Conservation (phyloP, 2,113 vertebrate species). For the Vicugna pacos region DNA sequence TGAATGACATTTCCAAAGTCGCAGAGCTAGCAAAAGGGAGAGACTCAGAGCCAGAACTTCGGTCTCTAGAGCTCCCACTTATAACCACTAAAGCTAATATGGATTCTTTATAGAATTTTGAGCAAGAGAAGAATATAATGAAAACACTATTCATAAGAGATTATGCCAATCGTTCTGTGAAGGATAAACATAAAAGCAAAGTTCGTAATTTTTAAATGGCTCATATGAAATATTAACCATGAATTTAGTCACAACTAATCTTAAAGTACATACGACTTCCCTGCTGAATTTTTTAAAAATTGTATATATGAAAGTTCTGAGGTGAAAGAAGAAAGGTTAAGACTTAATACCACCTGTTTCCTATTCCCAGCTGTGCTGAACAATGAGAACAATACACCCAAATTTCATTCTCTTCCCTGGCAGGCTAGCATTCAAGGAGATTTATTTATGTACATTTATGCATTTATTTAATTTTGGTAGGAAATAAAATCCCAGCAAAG, state of each 20-base stretch:
- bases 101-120: neutral
- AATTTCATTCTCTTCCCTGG: conserved; percentile 2
- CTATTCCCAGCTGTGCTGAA: neutral
- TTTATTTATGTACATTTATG: neutral
- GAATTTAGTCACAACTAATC: conserved; percentile 34
- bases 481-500: neutral
- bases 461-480: conserved; percentile 54
- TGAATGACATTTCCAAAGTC: conserved; percentile 29
- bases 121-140: conserved; percentile 14
- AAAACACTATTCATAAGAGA: conserved; percentile 8
- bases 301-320: neutral
- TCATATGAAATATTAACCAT: neutral
- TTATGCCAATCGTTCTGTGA: neutral
- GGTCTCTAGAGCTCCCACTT: neutral
- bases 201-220: conserved; percentile 1
- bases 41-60: neutral
- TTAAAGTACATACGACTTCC: neutral
- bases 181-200: conserved; percentile 16
- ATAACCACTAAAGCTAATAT: neutral
- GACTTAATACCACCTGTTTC: conserved; percentile 28
- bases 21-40: conserved; percentile 16
- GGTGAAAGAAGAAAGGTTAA: conserved; percentile 25
- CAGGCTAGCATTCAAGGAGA: neutral
- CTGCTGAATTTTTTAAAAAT: neutral
- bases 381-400: neutral